Conservation (phyloP, 1,140 invertebrate genomes). For the Solenopsis fugax region DNA sequence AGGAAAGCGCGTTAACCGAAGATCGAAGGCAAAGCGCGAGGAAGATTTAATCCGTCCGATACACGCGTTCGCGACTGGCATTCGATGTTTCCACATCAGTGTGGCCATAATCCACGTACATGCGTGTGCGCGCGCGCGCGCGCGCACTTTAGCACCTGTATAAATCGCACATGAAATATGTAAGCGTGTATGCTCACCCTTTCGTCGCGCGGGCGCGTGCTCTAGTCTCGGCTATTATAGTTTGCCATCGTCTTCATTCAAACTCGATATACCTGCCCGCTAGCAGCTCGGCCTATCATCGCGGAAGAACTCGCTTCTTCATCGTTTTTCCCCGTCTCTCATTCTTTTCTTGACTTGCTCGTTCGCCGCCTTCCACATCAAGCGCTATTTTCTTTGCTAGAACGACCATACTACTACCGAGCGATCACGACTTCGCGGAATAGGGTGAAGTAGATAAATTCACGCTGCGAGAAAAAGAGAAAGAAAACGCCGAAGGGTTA, state of each 20-base stretch:
- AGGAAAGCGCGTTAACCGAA: constrained; percentile 42
- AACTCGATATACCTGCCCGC: constrained; percentile 47
- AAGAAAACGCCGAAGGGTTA: not conserved
- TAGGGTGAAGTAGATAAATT: constrained; percentile 21
- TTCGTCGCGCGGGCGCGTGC: constrained; percentile 62
- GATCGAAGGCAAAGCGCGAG: constrained; percentile 38
- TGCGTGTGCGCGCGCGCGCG: not conserved
- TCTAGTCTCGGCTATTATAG: constrained; percentile 65
- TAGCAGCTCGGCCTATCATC: constrained; percentile 29
- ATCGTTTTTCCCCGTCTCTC: not conserved
- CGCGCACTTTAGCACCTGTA: constrained; percentile 73
- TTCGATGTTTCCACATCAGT: constrained; percentile 26
- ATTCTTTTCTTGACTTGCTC: constrained; percentile 6
- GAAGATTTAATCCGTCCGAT: constrained; percentile 60
- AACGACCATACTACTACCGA: constrained; percentile 13
- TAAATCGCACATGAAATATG: constrained; percentile 79
- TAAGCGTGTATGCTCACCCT: constrained; percentile 74
- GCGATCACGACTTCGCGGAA: constrained; percentile 50
- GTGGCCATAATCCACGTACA: constrained; percentile 38
- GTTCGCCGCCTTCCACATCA: constrained; percentile 27
- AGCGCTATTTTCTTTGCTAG: constrained; percentile 19
- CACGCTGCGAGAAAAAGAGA: constrained; percentile 19
- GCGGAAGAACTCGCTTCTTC: constrained; percentile 13
- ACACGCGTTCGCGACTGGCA: not conserved
- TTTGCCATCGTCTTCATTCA: constrained; percentile 51